Evolutionary conservation across 2,113 vertebrate species (phyloP), one percentile per base, ranked within the genome.

Genomic region (Coregonus clupeaformis): DNA sequence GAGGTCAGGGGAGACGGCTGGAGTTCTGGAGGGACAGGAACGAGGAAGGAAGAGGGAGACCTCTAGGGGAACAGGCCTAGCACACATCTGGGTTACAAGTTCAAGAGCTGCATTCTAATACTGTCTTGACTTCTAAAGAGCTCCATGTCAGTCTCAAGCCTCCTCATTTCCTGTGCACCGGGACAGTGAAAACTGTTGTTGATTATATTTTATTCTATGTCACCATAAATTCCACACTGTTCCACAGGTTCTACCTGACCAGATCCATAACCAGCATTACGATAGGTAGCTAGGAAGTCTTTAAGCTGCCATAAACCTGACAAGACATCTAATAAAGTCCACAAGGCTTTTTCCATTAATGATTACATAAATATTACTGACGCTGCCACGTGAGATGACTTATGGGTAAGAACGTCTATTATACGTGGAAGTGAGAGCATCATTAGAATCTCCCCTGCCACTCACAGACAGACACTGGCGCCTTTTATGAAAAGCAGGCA

Each of bases 401-500:
- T 75, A 84, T 76, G 80, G 82, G 77, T 67, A 27, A 32, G 29
- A 32, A 32, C 1, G 14, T 27, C 16, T 52, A 16, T 52, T 52
- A 67, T 32, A 30, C 16, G 65, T 84, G 66, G 82, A 74, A 68
- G 76, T 87, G 69, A 69, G 73, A 80, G 47, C 68, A 86, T 89
- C 83, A 91, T 92, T 92, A 91, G 87, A 88, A 86, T 83, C 78
- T 85, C 76, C 79, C 3, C 83, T 86, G 87, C 78, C 81, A 88
- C 78, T 69, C 66, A 12, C 25, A 81, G 89, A 90, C 87, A 91
- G 87, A 18, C 76, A 85, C 75, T 69, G 69, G 83, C 82, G 85
- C 80, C 36, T 75, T 85, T 91, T 90, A 90, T 88, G 86, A 89
- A 88, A 91, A 89, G 9, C 36, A 42, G 36, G 36, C 77, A 80